Base-by-base conservation (phyloP, 1,140 invertebrate genomes). In the Cyrtorhinus lividipennis region DNA sequence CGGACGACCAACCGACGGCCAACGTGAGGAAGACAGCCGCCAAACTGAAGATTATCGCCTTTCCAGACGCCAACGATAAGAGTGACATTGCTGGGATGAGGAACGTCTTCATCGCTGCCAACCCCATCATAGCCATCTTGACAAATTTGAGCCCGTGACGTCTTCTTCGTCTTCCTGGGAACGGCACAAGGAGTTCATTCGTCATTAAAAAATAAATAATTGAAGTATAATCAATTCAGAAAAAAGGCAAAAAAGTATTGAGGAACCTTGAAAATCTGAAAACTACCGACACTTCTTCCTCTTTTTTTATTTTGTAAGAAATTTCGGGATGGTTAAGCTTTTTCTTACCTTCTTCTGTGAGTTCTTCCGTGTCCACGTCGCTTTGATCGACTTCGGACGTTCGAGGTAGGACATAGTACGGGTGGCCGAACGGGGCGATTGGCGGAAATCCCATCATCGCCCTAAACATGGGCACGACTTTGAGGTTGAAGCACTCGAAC, bases 401-500 rank as follows among this genome's bases (percentile, higher is more conserved):
- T 30, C 58, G 1, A 2, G 58, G 58, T 2, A 59, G 58, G 25
- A 59, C 24, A 23, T 26, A 59, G 15, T 26, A 30, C 26, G 58
- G 58, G 2, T 59, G 58, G 5, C 27, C 24, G n/a, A 59, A 27
- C n/a, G 25, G 15, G 18, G 27, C 18, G 5, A 24, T 2, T 24
- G 60, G 30, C 23, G 60, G 45, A 38, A 26, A 58, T 20, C 62
- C 62, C 62, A 63, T 63, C 26, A 63, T 57, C 5, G 48, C 27
- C 44, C 56, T 57, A 22, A 63, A 58, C 26, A 63, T 58, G 2
- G 62, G 62, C 18, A 63, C 56, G 15, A 63, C 62, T 63, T 48
- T 63, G 8, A 27, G 20, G 12, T 24, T 38, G 27, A 63, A 58
- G 25, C 62, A 63, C 2, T 63, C 62, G 8, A 63, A 22, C 15